phyloP scores from a whole-genome alignment of 2,888 invertebrate species.

The Buathra laborator region DNA sequence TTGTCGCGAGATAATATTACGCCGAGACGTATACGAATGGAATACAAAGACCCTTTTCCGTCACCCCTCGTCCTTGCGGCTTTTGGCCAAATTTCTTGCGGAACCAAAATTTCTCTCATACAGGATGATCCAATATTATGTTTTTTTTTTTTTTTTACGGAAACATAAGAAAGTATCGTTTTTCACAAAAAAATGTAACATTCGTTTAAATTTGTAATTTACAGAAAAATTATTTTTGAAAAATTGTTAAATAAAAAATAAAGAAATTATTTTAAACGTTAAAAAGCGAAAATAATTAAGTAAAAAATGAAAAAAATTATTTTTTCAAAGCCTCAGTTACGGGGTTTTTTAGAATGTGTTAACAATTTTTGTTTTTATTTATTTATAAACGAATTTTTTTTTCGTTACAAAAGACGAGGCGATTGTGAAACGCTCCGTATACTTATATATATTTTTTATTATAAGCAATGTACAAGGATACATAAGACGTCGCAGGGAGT shows the following conservation, averaged over 20 bases:
- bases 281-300: too few relatives aligned
- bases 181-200: too few relatives aligned
- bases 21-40: constrained; percentile 19
- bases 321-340: too few relatives aligned
- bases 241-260: too few relatives aligned
- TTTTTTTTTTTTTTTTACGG: too few relatives aligned
- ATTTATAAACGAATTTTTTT: background rate
- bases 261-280: too few relatives aligned
- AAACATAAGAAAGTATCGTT: too few relatives aligned
- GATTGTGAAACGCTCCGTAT: constrained; percentile 9
- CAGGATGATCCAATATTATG: background rate
- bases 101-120: background rate
- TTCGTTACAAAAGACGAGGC: background rate
- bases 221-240: too few relatives aligned
- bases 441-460: constrained; percentile 10
- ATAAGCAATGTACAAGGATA: constrained; percentile 14
- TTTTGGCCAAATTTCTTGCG: background rate
- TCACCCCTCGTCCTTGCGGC: constrained; percentile 23
- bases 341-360: too few relatives aligned
- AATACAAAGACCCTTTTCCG: constrained; percentile 62
- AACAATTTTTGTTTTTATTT: background rate
- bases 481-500: constrained; percentile 7
- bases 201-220: too few relatives aligned
- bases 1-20: constrained; percentile 35
- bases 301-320: too few relatives aligned